Conservation (phyloP, 2,888 invertebrate species). For the Polyommatus icarus region DNA sequence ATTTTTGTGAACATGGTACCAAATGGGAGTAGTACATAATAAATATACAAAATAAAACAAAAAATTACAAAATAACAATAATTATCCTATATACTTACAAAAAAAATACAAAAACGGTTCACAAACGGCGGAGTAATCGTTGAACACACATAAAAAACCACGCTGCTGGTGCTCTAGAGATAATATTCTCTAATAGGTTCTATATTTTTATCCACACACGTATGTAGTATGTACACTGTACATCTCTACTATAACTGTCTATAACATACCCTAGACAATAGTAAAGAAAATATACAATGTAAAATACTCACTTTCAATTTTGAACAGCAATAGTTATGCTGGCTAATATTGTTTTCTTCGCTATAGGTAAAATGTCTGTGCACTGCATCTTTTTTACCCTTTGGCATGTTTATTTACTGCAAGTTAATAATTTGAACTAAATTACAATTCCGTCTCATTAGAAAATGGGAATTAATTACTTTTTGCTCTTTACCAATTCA, state of each 20-base stretch:
- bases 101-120: no score
- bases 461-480: not conserved
- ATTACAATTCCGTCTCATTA: not conserved
- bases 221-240: no score
- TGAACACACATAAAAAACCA: not conserved
- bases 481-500: not conserved
- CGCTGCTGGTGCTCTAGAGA: not conserved
- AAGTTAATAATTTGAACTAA: not conserved
- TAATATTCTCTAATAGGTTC: no score
- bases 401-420: not conserved
- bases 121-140: no score
- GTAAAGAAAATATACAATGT: not conserved
- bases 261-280: not conserved
- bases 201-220: no score
- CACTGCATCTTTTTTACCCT: slow-evolving; percentile 9
- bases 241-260: not conserved
- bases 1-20: no score
- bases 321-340: not conserved
- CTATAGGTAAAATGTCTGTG: slow-evolving; percentile 12
- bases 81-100: no score
- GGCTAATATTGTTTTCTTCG: slow-evolving; percentile 5
- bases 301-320: slow-evolving; percentile 10
- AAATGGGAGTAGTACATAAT: no score
- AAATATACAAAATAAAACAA: no score
- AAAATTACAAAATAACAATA: no score